Evolutionary conservation across 2,113 vertebrate genomes (phyloP).

Genomic region (Tapirus terrestris): DNA sequence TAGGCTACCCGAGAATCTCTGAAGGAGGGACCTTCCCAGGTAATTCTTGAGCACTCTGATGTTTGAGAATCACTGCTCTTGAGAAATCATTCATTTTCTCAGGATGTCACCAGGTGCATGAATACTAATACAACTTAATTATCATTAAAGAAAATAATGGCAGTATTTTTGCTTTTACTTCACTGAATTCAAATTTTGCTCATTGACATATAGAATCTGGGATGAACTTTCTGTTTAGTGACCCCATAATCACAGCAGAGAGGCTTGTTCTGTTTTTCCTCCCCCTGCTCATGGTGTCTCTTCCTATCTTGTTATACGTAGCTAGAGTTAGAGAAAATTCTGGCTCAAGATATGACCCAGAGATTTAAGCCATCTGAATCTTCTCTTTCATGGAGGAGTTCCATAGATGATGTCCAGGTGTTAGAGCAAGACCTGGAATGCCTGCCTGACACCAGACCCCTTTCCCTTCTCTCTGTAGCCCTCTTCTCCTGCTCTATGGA

Average conservation of each 20-base stretch:
- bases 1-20: neutral
- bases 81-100: neutral
- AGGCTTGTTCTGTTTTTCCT: neutral
- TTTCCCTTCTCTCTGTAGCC: neutral
- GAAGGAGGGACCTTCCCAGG: neutral
- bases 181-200: neutral
- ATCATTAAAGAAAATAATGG: neutral
- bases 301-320: neutral
- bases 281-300: neutral
- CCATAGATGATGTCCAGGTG: neutral
- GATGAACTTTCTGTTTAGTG: neutral
- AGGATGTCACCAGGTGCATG: neutral
- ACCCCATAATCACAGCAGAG: neutral
- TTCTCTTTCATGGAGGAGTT: neutral
- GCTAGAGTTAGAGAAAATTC: neutral
- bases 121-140: neutral
- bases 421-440: neutral
- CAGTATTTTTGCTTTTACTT: neutral
- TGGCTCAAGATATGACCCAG: neutral
- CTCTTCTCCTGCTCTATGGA: neutral
- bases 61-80: neutral
- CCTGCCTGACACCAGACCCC: too few relatives aligned
- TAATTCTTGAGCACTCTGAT: neutral
- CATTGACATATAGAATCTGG: neutral
- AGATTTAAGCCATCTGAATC: neutral